Evolutionary conservation across 2,113 vertebrate genomes (phyloP).

Genomic region (Ardeotis arabs): DNA sequence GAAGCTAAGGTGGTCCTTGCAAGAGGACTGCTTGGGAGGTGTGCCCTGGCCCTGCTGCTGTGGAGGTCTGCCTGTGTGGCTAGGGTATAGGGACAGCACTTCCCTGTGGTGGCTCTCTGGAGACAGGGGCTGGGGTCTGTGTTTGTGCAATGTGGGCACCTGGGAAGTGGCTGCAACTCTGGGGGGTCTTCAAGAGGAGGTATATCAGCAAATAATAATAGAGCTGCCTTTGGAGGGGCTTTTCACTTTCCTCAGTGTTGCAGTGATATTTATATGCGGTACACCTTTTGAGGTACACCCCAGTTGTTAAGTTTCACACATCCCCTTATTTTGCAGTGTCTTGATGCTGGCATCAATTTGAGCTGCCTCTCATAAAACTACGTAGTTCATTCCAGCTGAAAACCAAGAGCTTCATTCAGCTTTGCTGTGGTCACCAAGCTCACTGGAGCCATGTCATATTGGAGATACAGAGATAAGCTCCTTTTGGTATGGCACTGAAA

Average conservation of each 20-base stretch:
- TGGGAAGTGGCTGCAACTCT: not conserved
- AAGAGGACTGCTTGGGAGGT: not conserved
- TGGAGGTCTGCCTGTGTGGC: not conserved
- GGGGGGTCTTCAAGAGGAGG: not conserved
- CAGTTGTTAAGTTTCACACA: not conserved
- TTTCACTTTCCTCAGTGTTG: not conserved
- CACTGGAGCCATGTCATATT: not conserved
- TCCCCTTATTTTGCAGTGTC: not conserved
- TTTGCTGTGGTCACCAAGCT: not conserved
- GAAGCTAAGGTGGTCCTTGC: not conserved
- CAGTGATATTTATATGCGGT: not conserved
- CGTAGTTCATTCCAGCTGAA: rapidly evolving
- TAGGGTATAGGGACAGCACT: not conserved
- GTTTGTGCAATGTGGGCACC: not conserved
- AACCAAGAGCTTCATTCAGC: not conserved
- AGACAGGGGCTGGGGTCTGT: not conserved
- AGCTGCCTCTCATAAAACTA: rapidly evolving
- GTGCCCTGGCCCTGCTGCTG: not conserved
- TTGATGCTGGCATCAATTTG: not conserved
- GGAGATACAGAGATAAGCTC: not conserved
- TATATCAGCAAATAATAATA: not conserved
- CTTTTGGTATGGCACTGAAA: not conserved
- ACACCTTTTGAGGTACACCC: not conserved
- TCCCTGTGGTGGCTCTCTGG: not conserved
- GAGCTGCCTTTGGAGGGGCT: not conserved